Conservation (phyloP, 1,140 invertebrate genomes). For the Dinothrombium tinctorium region DNA sequence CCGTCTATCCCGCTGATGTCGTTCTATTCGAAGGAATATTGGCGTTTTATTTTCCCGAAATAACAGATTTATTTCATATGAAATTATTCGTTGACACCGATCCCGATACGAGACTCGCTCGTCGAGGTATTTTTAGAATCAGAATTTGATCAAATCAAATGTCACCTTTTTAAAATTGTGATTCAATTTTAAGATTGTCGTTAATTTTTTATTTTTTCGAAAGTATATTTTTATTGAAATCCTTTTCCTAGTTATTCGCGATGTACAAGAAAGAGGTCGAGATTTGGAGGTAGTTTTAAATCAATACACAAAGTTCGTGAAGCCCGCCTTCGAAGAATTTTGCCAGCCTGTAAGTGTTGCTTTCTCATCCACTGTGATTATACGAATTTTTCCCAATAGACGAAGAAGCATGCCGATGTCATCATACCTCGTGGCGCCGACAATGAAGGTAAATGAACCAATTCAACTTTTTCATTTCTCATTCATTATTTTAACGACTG, state of each 20-base stretch:
- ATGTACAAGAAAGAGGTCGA: conserved; percentile 75
- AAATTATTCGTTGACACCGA: conserved; percentile 98
- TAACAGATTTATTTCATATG: conserved; percentile 90
- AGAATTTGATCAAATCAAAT: neutral
- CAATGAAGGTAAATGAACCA: conserved; percentile 47
- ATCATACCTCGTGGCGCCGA: conserved; percentile 93
- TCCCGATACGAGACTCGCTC: conserved; percentile 79
- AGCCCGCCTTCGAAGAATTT: conserved; percentile 98
- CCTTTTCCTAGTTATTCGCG: conserved; percentile 46
- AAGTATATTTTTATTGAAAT: conserved; percentile 11
- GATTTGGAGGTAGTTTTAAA: conserved; percentile 80
- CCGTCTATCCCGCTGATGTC: conserved; percentile 90
- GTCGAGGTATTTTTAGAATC: conserved; percentile 43
- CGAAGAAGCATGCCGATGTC: conserved; percentile 98
- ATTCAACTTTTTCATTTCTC: neutral
- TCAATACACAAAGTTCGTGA: conserved; percentile 92
- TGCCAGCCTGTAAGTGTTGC: conserved; percentile 71
- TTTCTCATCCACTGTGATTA: too few relatives aligned
- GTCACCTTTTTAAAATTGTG: conserved; percentile 4
- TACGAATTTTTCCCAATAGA: conserved; percentile 35
- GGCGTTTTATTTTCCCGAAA: conserved; percentile 85
- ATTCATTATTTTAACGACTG: neutral
- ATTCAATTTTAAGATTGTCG: neutral
- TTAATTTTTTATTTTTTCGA: conserved; percentile 3
- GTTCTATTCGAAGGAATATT: conserved; percentile 93